phyloP scores from a whole-genome alignment of 2,113 vertebrate genomes.

The Lagopus leucura region DNA sequence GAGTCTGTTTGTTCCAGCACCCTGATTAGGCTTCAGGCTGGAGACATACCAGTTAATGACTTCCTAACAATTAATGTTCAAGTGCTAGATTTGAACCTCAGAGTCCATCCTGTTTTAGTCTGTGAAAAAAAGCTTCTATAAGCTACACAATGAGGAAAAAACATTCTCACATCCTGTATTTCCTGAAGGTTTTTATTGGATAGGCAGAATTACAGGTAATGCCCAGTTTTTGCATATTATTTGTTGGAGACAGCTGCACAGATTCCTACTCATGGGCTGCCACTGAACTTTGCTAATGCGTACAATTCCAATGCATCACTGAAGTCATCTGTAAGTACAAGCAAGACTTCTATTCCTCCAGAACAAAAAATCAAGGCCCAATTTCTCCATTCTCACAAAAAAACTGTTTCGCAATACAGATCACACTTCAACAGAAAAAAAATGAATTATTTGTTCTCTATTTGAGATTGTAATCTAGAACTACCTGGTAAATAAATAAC shows the following conservation, averaged over 20 bases:
- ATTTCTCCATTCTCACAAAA: not conserved
- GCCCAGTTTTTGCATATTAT: not conserved
- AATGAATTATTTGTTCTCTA: not conserved
- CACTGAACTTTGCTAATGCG: not conserved
- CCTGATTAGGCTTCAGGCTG: not conserved
- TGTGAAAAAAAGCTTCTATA: not conserved
- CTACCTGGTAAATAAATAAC: not conserved
- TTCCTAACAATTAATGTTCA: not conserved
- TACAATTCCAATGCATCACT: accelerated
- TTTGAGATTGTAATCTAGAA: not conserved
- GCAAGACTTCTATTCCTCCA: not conserved
- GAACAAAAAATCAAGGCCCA: not conserved
- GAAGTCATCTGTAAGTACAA: accelerated
- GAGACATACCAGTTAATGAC: accelerated
- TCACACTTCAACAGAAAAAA: not conserved
- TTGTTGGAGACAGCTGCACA: not conserved
- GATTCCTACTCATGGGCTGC: not conserved
- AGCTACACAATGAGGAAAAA: not conserved
- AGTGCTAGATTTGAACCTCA: not conserved
- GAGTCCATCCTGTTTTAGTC: not conserved
- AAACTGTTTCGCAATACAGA: not conserved
- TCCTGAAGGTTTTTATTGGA: not conserved
- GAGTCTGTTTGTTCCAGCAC: not conserved
- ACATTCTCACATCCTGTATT: accelerated
- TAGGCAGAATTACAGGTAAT: not conserved